Percentiles rank a stretch among this genome's conserved stretches.
phyloP scores from a whole-genome alignment of 2,888 invertebrate genomes.

The Drosophila recens region DNA sequence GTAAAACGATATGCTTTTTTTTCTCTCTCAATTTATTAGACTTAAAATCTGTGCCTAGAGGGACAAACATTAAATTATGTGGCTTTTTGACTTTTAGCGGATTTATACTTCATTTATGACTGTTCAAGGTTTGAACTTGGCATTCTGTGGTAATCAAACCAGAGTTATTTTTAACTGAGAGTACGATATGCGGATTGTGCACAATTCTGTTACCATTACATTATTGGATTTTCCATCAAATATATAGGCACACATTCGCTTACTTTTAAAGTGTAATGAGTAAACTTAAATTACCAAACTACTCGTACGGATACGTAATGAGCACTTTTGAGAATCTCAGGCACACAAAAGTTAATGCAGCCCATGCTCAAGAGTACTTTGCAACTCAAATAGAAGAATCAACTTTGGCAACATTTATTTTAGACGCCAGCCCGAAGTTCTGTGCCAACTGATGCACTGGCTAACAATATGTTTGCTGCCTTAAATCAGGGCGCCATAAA shows the following conservation, averaged over 20 bases:
- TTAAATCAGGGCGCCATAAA: conserved; percentile 54
- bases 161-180: too few species aligned
- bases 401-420: conserved; percentile 46
- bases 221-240: neutral
- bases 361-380: conserved; percentile 25
- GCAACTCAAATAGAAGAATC: conserved; percentile 46
- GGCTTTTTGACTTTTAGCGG: too few species aligned
- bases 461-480: conserved; percentile 41
- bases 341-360: conserved; percentile 25
- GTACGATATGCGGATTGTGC: neutral
- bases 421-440: conserved; percentile 24
- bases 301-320: conserved; percentile 13
- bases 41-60: too few species aligned
- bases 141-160: too few species aligned
- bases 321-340: conserved; percentile 2
- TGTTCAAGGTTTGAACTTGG: too few species aligned
- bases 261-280: conserved; percentile 7
- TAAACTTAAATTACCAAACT: conserved; percentile 27
- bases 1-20: neutral
- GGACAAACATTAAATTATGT: too few species aligned
- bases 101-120: too few species aligned
- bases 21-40: too few species aligned
- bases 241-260: neutral
- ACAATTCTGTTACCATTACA: neutral
- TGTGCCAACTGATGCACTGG: conserved; percentile 40